Conservation (phyloP, 2,888 invertebrate genomes). For the Helobdella robusta region DNA sequence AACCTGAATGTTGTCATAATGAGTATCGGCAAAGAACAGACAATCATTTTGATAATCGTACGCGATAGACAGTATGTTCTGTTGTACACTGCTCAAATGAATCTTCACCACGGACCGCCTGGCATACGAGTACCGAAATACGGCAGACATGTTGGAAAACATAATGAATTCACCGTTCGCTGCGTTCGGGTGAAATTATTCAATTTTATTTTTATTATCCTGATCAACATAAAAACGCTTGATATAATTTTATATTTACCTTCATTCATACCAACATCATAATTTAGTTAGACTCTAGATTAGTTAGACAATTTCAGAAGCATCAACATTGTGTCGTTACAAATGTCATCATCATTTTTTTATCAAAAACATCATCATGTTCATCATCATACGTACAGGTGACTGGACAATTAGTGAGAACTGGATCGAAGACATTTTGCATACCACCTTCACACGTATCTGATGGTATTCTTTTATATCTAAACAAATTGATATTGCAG, state of each 20-base stretch:
- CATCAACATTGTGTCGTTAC: too few relatives aligned
- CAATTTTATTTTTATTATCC: too few relatives aligned
- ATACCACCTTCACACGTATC: constrained; percentile 69
- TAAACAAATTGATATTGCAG: constrained; percentile 27
- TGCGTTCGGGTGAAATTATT: too few relatives aligned
- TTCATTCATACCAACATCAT: too few relatives aligned
- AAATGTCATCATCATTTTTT: too few relatives aligned
- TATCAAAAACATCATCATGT: neutral
- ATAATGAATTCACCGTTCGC: constrained; percentile 62
- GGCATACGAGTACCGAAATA: constrained; percentile 60
- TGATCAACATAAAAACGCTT: too few relatives aligned
- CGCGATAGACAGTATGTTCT: constrained; percentile 75
- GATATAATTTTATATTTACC: too few relatives aligned
- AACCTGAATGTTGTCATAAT: constrained; percentile 64
- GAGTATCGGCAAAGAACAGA: constrained; percentile 79
- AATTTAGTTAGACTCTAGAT: too few relatives aligned
- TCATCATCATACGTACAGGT: constrained; percentile 24
- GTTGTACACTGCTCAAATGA: constrained; percentile 63
- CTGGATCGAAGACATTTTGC: constrained; percentile 61
- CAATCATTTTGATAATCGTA: constrained; percentile 75
- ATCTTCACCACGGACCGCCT: constrained; percentile 45
- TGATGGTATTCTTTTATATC: constrained; percentile 70
- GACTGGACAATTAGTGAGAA: constrained; percentile 54
- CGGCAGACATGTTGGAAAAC: constrained; percentile 67
- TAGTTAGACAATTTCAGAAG: too few relatives aligned